A percentile compares a stretch with the other conserved stretches of the same genome.
These are phyloP conservation scores for Phortica okadai DNA, from an alignment of 2,888 invertebrate genomes.

Conservation along the genomic window DNA sequence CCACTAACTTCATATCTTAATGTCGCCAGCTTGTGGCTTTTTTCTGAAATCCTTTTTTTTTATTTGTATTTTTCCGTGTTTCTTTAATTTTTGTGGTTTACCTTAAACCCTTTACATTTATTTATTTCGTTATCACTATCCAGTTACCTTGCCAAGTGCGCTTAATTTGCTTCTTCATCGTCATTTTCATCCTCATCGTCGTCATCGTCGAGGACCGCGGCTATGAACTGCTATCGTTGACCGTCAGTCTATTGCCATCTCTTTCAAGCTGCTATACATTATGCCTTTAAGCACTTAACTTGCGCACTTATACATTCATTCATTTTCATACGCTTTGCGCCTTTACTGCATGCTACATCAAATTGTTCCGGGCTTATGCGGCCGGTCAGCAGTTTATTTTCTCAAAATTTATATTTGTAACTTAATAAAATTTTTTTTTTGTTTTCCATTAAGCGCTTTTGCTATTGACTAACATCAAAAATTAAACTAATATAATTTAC, in stretches of 20 bases:
- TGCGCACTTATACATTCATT: no score
- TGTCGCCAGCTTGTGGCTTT: slow-evolving; percentile 41
- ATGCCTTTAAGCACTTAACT: background rate
- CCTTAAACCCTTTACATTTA: slow-evolving; percentile 49
- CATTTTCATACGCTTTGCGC: no score
- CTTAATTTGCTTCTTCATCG: slow-evolving; percentile 20
- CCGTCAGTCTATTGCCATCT: background rate
- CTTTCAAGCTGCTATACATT: background rate
- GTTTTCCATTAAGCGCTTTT: background rate
- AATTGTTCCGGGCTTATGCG: no score
- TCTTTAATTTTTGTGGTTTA: slow-evolving; percentile 44
- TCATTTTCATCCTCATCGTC: background rate
- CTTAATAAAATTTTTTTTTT: no score
- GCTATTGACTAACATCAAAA: background rate
- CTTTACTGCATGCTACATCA: no score
- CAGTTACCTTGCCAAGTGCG: slow-evolving; percentile 56
- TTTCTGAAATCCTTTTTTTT: slow-evolving; percentile 45
- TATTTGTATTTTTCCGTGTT: slow-evolving; percentile 12
- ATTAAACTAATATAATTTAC: no score
- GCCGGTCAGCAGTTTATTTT: no score
- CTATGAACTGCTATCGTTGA: background rate
- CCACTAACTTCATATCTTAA: slow-evolving; percentile 56
- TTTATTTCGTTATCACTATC: slow-evolving; percentile 68
- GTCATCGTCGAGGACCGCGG: background rate
- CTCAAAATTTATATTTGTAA: no score